phyloP scores from a whole-genome alignment of 2,888 invertebrate species.

The Teinopalpus imperialis region DNA sequence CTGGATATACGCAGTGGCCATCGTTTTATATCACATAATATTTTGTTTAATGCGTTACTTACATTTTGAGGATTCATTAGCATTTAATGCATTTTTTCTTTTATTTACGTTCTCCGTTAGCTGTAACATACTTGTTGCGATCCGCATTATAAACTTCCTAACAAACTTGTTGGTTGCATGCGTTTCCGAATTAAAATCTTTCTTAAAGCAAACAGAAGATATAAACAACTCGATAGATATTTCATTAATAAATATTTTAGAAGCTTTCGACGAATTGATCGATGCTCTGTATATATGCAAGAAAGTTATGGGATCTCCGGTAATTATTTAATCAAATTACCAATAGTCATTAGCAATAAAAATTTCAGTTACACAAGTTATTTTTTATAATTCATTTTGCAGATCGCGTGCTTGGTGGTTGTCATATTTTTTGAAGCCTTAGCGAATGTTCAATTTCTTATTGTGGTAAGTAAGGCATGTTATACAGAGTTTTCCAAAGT shows the following conservation, averaged over 20 bases:
- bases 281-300: not conserved
- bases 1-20: not conserved
- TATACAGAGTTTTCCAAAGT: not conserved
- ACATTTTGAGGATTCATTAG: not conserved
- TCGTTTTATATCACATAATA: not conserved
- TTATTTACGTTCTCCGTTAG: not conserved
- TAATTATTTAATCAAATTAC: not conserved
- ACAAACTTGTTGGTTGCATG: not conserved
- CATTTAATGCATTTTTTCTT: not conserved
- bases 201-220: not conserved
- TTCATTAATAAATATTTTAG: not conserved
- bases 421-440: no score
- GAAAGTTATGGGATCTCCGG: not conserved
- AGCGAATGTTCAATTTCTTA: no score
- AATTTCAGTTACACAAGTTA: not conserved
- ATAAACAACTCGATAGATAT: not conserved
- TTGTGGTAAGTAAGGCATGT: no score
- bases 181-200: not conserved
- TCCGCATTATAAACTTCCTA: not conserved
- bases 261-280: slow-evolving; percentile 4
- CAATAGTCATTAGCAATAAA: not conserved
- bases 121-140: not conserved
- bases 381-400: no score
- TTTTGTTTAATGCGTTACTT: not conserved
- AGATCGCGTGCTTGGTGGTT: no score